Evolutionary conservation across 2,888 invertebrate species (phyloP), one percentile per base, ranked within the genome.

Genomic region (Archips xylosteana): DNA sequence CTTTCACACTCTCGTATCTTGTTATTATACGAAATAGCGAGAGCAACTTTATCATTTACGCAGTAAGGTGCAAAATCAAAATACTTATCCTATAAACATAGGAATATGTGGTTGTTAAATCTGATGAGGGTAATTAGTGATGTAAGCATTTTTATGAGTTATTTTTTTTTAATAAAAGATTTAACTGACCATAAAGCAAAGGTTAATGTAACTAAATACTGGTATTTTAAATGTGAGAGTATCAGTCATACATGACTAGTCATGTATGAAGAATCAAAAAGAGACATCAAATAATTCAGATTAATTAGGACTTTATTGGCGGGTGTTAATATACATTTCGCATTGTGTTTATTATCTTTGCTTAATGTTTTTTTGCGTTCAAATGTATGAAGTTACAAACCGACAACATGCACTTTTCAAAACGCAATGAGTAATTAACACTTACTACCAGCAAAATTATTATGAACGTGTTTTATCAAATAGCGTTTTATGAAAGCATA

Each of bases 211-310:
- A 57, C 45, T 32, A 60, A 71, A 64, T 64, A 65, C 59, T 60
- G 59, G 65, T 65, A 13, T 59, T 65, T 49, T 39, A 60, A 63
- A 45, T 23, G 47, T 34, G 23, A 10, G 32, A 13, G 65, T 60
- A 47, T 71, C 59, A 60, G 71, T 71, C 71, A 23, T 39, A 71
- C 47, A 65, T 71, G 71, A n/a, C 23, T n/a, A 49, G 39, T 15
- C 71, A 65, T 13, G 71, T 47, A n/a, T 39, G 32, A 47, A 65
- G 23, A 49, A 10, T 39, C 13, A 49, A 71, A 71, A 64, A 15
- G 9, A 10, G 9, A 32, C 0, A 47, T 51, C 2, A 57, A 23
- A 13, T 32, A 32, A 32, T 54, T 54, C 5, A 54, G 4, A 4
- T 54, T n/a, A 49, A 9, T 15, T 54, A 8, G 6, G 13, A 23